Base-by-base conservation (phyloP, 2,113 vertebrate species). In the Copsychus sechellarum region DNA sequence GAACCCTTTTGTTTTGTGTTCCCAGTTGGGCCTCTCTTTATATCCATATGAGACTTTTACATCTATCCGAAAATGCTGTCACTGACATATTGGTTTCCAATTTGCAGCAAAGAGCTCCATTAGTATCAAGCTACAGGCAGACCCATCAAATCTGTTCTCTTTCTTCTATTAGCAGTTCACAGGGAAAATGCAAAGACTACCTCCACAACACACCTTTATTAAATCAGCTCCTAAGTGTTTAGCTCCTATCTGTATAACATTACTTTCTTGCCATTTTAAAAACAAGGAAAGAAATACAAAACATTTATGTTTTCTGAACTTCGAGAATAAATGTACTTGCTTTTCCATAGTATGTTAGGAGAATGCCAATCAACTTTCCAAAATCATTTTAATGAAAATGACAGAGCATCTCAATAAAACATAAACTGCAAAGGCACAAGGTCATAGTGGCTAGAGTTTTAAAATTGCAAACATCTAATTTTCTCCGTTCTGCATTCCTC, bases 381-480 rank as follows among this genome's bases (percentile, higher is more conserved):
- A 78, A 78, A 88, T 36, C 15, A 72, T 83, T 83, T 23, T 73
- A 94, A 89, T 76, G 86, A 94, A 94, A 76, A 94, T 69, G 54
- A 74, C 54, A 77, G 50, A 92, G 43, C 21, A 82, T 66, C 56
- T 95, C 76, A 88, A 80, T 91, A 92, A 95, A 84, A 85, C 69
- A 90, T 76, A 88, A 81, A 86, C 79, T 77, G 50, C 54, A 95
- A 86, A 90, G 70, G n/a, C 80, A 88, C 54, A 92, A 95, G 81
- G 76, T 77, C 73, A 95, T 51, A 77, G 33, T n/a, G 34, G 64
- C 73, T 86, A 33, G 62, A 85, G 58, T 86, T 92, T 86, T 69
- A 82, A 91, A 91, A 92, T 47, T 67, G 65, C 29, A 43, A 54
- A 65, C 54, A 66, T 53, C 31, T 87, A 42, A 86, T 88, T 93